phyloP scores from a whole-genome alignment of 2,113 vertebrate species.

The Melospiza georgiana region DNA sequence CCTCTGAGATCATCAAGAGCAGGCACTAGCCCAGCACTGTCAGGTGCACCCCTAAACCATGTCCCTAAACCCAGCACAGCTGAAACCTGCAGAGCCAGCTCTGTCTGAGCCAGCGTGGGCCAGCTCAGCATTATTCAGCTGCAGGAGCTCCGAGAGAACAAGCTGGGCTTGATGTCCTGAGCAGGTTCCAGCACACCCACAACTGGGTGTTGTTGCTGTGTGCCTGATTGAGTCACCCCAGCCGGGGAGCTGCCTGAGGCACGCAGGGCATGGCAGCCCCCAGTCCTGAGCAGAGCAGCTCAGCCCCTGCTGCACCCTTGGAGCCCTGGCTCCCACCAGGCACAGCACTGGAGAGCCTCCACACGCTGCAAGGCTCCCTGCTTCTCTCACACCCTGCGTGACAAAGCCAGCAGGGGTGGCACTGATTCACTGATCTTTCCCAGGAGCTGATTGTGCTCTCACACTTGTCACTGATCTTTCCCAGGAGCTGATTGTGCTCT shows the following conservation, averaged over 20 bases:
- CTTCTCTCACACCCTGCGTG: neutral
- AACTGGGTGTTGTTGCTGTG: neutral
- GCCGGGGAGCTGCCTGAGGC: neutral
- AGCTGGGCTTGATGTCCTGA: neutral
- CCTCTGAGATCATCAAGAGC: neutral
- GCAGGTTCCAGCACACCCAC: neutral
- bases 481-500: no score
- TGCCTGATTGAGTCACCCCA: neutral
- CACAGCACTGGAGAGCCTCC: rapidly evolving
- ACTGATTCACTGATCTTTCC: neutral
- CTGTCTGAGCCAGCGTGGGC: neutral
- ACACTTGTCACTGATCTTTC: neutral
- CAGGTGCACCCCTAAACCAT: neutral
- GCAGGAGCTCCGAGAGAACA: neutral
- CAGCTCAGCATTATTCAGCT: neutral
- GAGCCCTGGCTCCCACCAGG: neutral
- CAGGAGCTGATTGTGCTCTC: neutral
- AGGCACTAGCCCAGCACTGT: neutral
- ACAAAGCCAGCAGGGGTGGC: neutral
- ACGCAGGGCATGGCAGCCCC: rapidly evolving
- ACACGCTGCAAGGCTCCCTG: neutral
- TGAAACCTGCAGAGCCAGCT: neutral
- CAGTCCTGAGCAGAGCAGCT: neutral
- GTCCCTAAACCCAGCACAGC: neutral
- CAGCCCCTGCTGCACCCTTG: neutral